Base-by-base conservation (phyloP, 2,888 invertebrate species). In the Diarsia brunnea region DNA sequence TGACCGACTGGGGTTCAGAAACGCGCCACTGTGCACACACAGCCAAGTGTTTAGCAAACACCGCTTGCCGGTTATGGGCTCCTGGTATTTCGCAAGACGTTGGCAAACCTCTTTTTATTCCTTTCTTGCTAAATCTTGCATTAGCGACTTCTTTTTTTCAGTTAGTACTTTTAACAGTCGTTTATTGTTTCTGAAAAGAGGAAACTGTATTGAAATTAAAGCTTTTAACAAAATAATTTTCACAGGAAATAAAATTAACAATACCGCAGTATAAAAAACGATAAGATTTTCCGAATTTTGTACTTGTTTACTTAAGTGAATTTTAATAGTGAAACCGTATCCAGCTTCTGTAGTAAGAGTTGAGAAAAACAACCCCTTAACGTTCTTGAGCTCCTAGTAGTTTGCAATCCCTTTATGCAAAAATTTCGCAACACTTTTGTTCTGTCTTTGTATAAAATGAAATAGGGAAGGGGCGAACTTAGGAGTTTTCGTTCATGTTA, bases 51-150 rank as follows among this genome's bases (percentile, higher is more conserved):
- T 87, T 77, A 71, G 79, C 83, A 85, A 86, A 87, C 71, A 86
- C 65, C 73, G 67, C 83, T 78, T 72, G 73, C 53, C 19, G 53
- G 60, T 65, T 65, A 80, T 87, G 87, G 51, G 73, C 86, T 87
- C 87, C 86, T 86, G 83, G 86, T 86, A 86, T 74, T 82, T 85
- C 47, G 83, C 80, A 85, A 87, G 85, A 85, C 65, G 65, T 83
- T 79, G n/a, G 71, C 66, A 75, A 69, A 38, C 64, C 53, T 75
- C 77, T 75, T 81, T 84, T 81, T 72, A 71, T 68, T 83, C 27
- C 65, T 83, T 73, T 51, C 70, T 79, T 64, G 49, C 79, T 47
- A 27, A 49, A 47, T 79, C 31, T 72, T 64, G 63, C 65, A 16
- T 65, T 21, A 14, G 14, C 31, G n/a, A n/a, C 14, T 73, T 79